Evolutionary conservation across 2,113 vertebrate genomes (phyloP).

Genomic region (Turdus rufiventris): DNA sequence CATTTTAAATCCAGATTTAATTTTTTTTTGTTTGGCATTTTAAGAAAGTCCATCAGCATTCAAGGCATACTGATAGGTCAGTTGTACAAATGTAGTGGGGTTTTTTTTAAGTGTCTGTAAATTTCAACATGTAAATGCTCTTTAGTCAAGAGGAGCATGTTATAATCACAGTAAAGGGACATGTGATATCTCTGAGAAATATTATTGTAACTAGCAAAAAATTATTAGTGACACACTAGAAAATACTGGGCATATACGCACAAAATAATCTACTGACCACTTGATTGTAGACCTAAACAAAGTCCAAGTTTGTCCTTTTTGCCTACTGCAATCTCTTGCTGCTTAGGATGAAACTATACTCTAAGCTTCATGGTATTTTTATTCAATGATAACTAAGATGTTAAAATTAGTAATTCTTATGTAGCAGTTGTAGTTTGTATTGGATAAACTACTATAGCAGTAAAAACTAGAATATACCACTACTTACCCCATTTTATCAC

Average conservation of each 20-base stretch:
- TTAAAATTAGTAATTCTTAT: neutral
- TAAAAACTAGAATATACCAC: neutral
- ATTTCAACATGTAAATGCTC: neutral
- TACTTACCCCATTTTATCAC: neutral
- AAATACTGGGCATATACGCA: neutral
- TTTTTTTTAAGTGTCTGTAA: neutral
- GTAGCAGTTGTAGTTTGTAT: neutral
- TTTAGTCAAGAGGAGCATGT: neutral
- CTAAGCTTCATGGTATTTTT: neutral
- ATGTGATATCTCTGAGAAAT: neutral
- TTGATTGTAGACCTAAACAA: neutral
- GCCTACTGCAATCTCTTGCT: neutral
- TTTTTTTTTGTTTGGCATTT: neutral
- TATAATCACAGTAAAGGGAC: neutral
- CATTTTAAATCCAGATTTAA: neutral
- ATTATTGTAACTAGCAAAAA: neutral
- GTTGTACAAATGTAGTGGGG: fast-evolving
- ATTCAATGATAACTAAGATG: neutral
- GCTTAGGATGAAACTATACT: neutral
- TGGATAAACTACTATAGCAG: neutral
- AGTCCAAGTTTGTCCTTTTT: neutral
- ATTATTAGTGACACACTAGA: neutral
- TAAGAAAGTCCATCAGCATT: neutral
- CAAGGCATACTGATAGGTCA: neutral
- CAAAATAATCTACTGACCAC: neutral